Conservation (phyloP, 53 echinoderm and acorn worm genomes). For the Stichopus horrens region DNA sequence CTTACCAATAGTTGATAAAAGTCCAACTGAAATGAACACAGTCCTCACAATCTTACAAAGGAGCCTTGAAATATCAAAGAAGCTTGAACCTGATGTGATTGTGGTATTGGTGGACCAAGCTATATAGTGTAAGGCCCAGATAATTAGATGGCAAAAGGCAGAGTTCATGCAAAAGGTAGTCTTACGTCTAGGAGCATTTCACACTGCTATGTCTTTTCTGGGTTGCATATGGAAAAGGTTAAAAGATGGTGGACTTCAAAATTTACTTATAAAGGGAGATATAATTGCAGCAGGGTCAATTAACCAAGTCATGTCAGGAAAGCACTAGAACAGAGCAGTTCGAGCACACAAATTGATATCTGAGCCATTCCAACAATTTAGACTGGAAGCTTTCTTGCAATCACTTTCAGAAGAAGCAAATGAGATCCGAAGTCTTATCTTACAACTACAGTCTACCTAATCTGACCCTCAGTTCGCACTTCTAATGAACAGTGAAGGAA, state of each 20-base stretch:
- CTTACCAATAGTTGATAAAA: constrained; percentile 70
- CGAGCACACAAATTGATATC: constrained; percentile 63
- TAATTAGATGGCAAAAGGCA: constrained; percentile 55
- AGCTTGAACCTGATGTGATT: constrained; percentile 45
- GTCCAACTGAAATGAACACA: constrained; percentile 68
- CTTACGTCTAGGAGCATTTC: constrained; percentile 65
- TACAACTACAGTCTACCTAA: constrained; percentile 30
- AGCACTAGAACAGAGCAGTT: constrained; percentile 64
- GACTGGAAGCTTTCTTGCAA: constrained; percentile 30
- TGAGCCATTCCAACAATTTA: constrained; percentile 60
- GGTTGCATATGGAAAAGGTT: constrained; percentile 68
- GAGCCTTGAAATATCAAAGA: constrained; percentile 52
- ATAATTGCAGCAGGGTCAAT: constrained; percentile 68
- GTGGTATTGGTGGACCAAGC: constrained; percentile 71
- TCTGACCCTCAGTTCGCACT: constrained; percentile 11
- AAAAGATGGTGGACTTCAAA: constrained; percentile 67
- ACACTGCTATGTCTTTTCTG: constrained; percentile 63
- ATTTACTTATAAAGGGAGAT: constrained; percentile 66
- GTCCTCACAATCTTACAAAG: constrained; percentile 57
- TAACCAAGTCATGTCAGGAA: constrained; percentile 62
- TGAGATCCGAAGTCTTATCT: background rate
- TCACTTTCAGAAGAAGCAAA: constrained; percentile 18
- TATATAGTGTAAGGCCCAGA: constrained; percentile 63
- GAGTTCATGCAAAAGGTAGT: constrained; percentile 57
- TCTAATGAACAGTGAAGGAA: constrained; percentile 26